Base-by-base conservation (phyloP, 2,113 vertebrate species). In the Zosterops hypoxanthus region DNA sequence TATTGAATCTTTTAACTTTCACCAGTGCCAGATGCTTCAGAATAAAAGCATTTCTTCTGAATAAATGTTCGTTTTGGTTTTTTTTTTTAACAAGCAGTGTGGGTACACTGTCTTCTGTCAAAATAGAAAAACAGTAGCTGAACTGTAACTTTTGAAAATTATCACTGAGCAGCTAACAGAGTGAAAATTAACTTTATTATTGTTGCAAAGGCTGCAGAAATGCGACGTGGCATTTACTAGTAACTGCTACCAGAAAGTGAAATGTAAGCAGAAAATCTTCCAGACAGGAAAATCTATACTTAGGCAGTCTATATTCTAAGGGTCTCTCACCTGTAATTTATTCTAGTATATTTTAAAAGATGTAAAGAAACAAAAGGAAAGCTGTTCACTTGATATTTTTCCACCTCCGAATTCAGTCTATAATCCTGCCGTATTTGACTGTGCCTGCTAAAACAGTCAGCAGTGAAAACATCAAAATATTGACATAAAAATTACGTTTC, bases 381-480 rank as follows among this genome's bases (percentile, higher is more conserved):
- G 31, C 33, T 91, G 17, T 61, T 94, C 57, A 41, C 11, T 61
- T 34, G 4, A 15, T 49, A 66, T 23, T 86, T 83, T 86, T 76
- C 34, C 49, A 29, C 78, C 29, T 90, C 29, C 4, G 9, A 83
- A 81, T 64, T 70, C 28, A 5, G 25, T 73, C 68, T 94, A 23
- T 52, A 86, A 88, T 66, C 33, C 50, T 80, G 78, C 19, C 49
- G 28, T 42, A 75, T 63, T 64, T 80, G 42, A 28, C 56, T 81
- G 14, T 64, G 64, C 9, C 39, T 88, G 28, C 68, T 94, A 46
- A 90, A 92, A 57, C n/a, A 73, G 78, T 83, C 56, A 60, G 56
- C 34, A 92, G 20, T 34, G 61, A 90, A 95, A 95, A 82, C 59
- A 83, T 69, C 34, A 92, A 95, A 94, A 93, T 90, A 92, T 73